Conservation (phyloP, 2,888 invertebrate species). For the Xiphydria camelus region DNA sequence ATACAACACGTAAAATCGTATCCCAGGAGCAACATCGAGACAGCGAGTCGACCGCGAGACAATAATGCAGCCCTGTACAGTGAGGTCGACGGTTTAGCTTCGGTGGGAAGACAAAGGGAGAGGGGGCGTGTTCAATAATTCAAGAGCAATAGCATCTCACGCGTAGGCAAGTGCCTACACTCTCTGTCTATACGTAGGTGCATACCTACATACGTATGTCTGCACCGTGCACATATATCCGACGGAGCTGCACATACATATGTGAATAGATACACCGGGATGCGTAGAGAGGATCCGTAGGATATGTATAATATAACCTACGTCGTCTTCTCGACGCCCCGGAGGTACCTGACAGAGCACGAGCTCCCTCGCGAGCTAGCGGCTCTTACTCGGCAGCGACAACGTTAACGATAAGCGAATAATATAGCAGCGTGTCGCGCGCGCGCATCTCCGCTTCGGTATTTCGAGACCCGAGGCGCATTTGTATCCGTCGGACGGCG, state of each 20-base stretch:
- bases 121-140: slow-evolving; percentile 48
- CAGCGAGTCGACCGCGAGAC: slow-evolving; percentile 20
- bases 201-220: no score
- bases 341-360: slow-evolving; percentile 13
- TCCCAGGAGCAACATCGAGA: neutral
- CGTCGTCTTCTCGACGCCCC: slow-evolving; percentile 19
- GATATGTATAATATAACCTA: no score
- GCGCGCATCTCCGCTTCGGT: no score
- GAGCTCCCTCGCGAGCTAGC: slow-evolving; percentile 19
- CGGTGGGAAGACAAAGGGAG: slow-evolving; percentile 15
- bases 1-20: neutral
- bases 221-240: no score
- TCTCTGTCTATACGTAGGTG: no score
- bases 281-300: no score
- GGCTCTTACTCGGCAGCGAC: neutral
- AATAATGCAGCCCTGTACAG: slow-evolving; percentile 28
- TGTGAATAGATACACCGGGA: no score
- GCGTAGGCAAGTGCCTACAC: no score
- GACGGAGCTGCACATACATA: no score
- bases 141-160: slow-evolving; percentile 33
- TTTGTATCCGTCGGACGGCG: slow-evolving; percentile 27
- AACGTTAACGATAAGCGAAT: slow-evolving; percentile 39
- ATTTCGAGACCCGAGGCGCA: no score
- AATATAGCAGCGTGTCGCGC: slow-evolving; percentile 32
- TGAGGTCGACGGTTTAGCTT: neutral